Conservation (phyloP, 2,888 invertebrate genomes). For the Lissonota sp. region DNA sequence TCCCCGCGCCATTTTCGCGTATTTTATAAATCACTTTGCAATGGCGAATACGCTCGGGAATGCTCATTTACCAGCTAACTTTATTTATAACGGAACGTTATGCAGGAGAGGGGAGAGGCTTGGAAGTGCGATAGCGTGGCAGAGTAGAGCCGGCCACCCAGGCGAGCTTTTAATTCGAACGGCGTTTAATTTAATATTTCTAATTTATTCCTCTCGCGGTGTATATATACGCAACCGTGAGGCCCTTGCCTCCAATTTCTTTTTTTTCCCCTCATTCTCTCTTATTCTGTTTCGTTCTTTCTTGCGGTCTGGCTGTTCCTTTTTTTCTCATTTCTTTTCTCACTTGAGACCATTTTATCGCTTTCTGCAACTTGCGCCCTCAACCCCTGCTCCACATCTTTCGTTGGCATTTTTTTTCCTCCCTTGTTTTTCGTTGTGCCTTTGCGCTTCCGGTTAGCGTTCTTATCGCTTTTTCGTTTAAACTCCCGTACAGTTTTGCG, state of each 20-base stretch:
- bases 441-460: conserved; percentile 7
- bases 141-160: conserved; percentile 6
- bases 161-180: conserved; percentile 72
- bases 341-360: conserved; percentile 43
- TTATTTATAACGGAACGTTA: conserved; percentile 68
- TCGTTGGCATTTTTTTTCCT: conserved; percentile 23
- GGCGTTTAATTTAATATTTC: conserved; percentile 72
- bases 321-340: conserved; percentile 35
- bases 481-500: not conserved
- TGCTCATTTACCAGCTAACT: conserved; percentile 70
- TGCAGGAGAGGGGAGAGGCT: conserved; percentile 21
- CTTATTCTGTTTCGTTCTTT: conserved; percentile 29
- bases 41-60: conserved; percentile 66
- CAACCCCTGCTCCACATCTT: conserved; percentile 33
- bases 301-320: conserved; percentile 32
- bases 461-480: conserved; percentile 1
- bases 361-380: conserved; percentile 28
- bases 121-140: conserved; percentile 30
- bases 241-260: conserved; percentile 4
- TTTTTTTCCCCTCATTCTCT: conserved; percentile 35
- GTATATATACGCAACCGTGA: conserved; percentile 40
- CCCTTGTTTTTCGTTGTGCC: conserved; percentile 21
- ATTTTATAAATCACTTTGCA: conserved; percentile 71
- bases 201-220: conserved; percentile 60
- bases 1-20: conserved; percentile 39